phyloP scores from a whole-genome alignment of 2,113 vertebrate genomes.

The Corythaeola cristata region DNA sequence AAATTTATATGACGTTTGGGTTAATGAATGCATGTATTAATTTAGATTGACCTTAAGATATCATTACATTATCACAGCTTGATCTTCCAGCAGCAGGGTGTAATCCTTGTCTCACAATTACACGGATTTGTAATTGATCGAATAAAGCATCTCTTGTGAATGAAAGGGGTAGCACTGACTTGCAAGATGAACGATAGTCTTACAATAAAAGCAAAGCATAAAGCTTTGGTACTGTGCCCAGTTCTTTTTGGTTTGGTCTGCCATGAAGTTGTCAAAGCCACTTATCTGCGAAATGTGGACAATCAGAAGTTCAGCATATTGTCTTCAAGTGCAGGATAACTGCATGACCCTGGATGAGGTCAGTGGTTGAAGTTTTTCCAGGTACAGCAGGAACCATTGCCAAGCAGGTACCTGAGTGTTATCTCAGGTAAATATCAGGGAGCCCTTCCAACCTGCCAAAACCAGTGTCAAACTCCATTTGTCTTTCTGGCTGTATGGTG shows the following conservation, averaged over 20 bases:
- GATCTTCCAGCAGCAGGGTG: background rate
- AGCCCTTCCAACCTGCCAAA: background rate
- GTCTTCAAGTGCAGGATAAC: background rate
- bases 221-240: background rate
- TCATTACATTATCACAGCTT: background rate
- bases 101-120: background rate
- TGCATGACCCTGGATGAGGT: background rate
- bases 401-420: background rate
- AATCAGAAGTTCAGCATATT: fast-evolving
- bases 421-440: background rate
- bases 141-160: background rate
- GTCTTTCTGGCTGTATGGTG: background rate
- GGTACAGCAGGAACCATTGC: background rate
- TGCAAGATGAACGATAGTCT: background rate
- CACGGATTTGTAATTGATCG: background rate
- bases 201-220: background rate
- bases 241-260: background rate
- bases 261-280: background rate
- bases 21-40: background rate
- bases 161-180: background rate
- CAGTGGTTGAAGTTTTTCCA: background rate
- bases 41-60: background rate
- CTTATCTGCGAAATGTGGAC: background rate
- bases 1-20: background rate
- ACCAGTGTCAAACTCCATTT: background rate